Evolutionary conservation across 1,140 invertebrate genomes (phyloP), one percentile per base, ranked within the genome.

Genomic region (Colletes gigas): DNA sequence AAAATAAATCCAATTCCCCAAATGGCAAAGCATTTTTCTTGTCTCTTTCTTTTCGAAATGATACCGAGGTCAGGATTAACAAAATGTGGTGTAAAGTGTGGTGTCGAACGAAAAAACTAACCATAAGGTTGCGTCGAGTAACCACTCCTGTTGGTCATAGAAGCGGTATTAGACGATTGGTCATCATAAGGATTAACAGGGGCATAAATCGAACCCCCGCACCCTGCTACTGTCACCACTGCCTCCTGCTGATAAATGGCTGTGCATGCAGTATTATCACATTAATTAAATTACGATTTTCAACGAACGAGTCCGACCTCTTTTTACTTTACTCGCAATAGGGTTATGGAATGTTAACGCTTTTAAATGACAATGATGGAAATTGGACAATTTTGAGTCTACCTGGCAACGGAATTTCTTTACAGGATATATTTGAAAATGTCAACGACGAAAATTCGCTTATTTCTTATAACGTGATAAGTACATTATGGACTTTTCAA

Each of bases 221-320:
- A 84, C 68, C 85, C 89, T 65, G 83, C 71, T 71, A 82, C 73
- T 73, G 79, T 80, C 81, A 84, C 85, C 60, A 91, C 90, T 89
- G 89, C 86, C 86, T 91, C 91, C 85, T 90, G 90, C 75, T 92
- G 91, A 77, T 92, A 92, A 90, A 82, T 85, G 41, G 88, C 91
- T 92, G 83, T 74, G 83, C 86, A 88, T 75, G 83, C 70, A 88
- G 86, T 79, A 88, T 47, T 71, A 67, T 77, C 30, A 78, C 41
- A 88, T 79, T 78, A 82, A 85, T 84, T 72, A 78, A 47, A 59
- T 47, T 15, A 76, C 19, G 0, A 47, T 50, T n/a, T n/a, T 12
- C 39, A 17, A 10, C 63, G 17, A 63, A 0, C 19, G 47, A 19
- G 30, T 14, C 60, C 55, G 30, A 21, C 67, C 70, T 67, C 57